Evolutionary conservation across 2,888 invertebrate genomes (phyloP).

Genomic region (Morinoia aosen): DNA sequence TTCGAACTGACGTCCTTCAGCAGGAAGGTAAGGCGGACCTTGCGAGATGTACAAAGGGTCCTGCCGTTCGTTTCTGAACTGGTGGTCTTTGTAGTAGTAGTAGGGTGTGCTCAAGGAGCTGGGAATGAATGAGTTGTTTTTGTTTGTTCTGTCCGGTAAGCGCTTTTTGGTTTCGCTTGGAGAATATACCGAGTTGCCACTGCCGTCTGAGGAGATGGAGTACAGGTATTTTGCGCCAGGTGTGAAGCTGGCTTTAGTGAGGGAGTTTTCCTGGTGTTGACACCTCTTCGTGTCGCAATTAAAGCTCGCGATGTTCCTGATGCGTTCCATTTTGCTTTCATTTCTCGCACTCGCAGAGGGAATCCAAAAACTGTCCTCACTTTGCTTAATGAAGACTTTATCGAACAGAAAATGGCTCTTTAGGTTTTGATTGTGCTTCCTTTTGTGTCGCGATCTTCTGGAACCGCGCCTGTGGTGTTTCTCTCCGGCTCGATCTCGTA

Average conservation of each 20-base stretch:
- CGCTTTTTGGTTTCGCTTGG: not conserved
- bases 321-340: not conserved
- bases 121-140: not conserved
- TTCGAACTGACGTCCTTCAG: not conserved
- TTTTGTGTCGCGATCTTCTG: constrained; percentile 42
- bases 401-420: not conserved
- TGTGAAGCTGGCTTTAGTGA: not conserved
- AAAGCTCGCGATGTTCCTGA: not conserved
- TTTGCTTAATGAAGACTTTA: not conserved
- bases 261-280: constrained; percentile 6
- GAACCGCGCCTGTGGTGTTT: not conserved
- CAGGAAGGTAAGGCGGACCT: not conserved
- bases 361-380: not conserved
- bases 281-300: not conserved
- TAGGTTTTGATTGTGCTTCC: not conserved
- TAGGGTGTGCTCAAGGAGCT: not conserved
- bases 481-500: not conserved
- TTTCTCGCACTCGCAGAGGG: not conserved
- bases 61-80: not conserved
- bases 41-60: not conserved
- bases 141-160: not conserved
- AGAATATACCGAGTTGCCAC: not conserved
- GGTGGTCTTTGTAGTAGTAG: not conserved
- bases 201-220: not conserved
- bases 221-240: not conserved